Base-by-base conservation (phyloP, 1,140 invertebrate species). In the Drosophila bipectinata region DNA sequence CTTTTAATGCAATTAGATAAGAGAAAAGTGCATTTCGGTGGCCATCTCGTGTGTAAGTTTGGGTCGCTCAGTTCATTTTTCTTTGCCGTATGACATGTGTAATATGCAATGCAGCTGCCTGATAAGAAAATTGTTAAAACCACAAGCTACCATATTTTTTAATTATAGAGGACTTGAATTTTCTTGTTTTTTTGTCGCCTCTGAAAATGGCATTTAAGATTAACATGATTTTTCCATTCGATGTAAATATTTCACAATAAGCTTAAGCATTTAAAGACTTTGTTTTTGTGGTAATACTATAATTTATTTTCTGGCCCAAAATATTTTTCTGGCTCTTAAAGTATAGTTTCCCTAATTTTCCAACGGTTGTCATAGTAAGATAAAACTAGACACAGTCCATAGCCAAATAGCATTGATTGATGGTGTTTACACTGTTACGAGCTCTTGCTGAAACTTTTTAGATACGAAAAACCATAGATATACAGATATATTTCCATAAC, bases 1-100 rank as follows among this genome's bases (percentile, higher is more conserved):
- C 83, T 83, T 88, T 82, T 82, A 88, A 82, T 76, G 83, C 83
- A 87, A 87, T 87, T 87, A 87, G 83, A 85, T 85, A 85, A 85
- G 82, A 77, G 74, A 87, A 85, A 85, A 87, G 82, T 85, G 82
- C 82, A 87, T 67, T 72, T 82, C 63, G 59, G 56, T 75, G 58
- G 54, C 60, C 62, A 30, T 56, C 49, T 41, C 12, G 30, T 37
- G 59, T 44, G 48, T 52, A 72, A 57, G 5, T 28, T 28, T 28
- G 26, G 26, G 26, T 28, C 26, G 4, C 6, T 28, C 26, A 55
- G 64, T 76, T 80, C 47, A 68, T 84, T 73, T 84, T 80, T 74
- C 79, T 82, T 80, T 24, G 60, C 53, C 41, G 55, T 83, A 78
- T 82, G 79, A 82, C 77, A 71, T 79, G 48, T 75, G 55, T 48